Conservation (phyloP, 1,140 invertebrate genomes). For the Dendroctonus valens region DNA sequence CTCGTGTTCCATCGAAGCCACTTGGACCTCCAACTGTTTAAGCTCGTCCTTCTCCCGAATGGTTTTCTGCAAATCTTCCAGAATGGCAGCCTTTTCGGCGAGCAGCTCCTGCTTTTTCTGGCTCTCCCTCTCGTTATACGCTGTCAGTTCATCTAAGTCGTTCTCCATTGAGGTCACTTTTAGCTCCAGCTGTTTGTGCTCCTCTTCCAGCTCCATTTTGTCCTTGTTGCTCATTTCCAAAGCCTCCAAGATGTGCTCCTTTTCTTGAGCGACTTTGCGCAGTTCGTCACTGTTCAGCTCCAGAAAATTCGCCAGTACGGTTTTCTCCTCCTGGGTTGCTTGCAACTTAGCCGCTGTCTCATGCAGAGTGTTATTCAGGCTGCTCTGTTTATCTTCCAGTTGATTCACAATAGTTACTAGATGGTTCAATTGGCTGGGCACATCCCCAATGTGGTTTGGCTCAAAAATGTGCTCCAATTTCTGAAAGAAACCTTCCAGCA, state of each 20-base stretch:
- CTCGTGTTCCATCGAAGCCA: background rate
- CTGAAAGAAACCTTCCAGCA: too few species aligned
- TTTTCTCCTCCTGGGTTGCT: background rate
- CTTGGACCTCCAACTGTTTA: background rate
- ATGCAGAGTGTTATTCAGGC: background rate
- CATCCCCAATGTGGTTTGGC: too few species aligned
- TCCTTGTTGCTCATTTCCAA: slow-evolving; percentile 35
- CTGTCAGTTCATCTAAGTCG: background rate
- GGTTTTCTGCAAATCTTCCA: background rate
- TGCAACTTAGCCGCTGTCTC: background rate
- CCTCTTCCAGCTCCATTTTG: slow-evolving; percentile 21
- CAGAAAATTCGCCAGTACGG: slow-evolving; percentile 27
- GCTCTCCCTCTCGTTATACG: too few species aligned
- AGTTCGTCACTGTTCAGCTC: slow-evolving; percentile 29
- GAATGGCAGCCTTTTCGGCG: background rate
- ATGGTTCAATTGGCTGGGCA: too few species aligned
- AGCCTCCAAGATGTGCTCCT: slow-evolving; percentile 33
- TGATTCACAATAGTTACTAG: too few species aligned
- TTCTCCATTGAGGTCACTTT: background rate
- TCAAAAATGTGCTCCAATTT: too few species aligned
- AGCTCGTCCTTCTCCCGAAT: background rate
- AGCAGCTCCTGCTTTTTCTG: background rate
- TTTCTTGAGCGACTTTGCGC: slow-evolving; percentile 28
- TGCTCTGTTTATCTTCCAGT: too few species aligned
- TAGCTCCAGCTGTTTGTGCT: slow-evolving; percentile 20